These are phyloP conservation scores for Coregonus sp. DNA, from an alignment of 2,797 vertebrate species.

Conservation along the genomic window DNA sequence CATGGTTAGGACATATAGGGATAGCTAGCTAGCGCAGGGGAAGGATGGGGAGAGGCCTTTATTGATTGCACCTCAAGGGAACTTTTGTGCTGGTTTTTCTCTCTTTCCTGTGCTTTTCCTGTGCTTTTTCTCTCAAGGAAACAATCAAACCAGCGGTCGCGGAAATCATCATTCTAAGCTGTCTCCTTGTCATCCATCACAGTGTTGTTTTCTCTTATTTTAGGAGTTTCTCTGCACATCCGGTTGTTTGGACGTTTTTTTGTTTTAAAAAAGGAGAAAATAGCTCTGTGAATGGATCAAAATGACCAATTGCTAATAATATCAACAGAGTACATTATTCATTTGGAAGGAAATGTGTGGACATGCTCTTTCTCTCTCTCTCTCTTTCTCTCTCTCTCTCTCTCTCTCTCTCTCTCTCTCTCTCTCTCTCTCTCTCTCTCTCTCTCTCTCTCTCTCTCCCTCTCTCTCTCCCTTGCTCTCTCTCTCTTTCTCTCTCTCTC, in stretches of 20 bases:
- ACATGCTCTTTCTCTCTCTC: conserved; percentile 6
- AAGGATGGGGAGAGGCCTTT: background rate
- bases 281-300: conserved; percentile 52
- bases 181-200: conserved; percentile 71
- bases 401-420: background rate
- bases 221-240: conserved; percentile 41
- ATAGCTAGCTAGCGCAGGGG: background rate
- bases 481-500: background rate
- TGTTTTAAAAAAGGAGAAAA: conserved; percentile 64
- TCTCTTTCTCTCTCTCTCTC: conserved; percentile 9
- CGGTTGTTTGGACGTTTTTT: conserved; percentile 58
- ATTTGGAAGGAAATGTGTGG: conserved; percentile 45
- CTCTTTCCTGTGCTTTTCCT: conserved; percentile 70
- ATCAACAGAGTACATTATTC: conserved; percentile 40
- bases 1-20: background rate
- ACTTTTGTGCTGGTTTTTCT: conserved; percentile 27
- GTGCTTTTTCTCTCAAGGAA: conserved; percentile 69
- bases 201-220: conserved; percentile 71
- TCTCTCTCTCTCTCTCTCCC: no score
- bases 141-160: conserved; percentile 68
- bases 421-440: background rate
- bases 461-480: background rate
- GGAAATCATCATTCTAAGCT: conserved; percentile 77
- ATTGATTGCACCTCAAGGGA: background rate
- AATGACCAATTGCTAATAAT: conserved; percentile 64